phyloP scores from a whole-genome alignment of 2,888 invertebrate species.

The Microctonus aethiopoides region DNA sequence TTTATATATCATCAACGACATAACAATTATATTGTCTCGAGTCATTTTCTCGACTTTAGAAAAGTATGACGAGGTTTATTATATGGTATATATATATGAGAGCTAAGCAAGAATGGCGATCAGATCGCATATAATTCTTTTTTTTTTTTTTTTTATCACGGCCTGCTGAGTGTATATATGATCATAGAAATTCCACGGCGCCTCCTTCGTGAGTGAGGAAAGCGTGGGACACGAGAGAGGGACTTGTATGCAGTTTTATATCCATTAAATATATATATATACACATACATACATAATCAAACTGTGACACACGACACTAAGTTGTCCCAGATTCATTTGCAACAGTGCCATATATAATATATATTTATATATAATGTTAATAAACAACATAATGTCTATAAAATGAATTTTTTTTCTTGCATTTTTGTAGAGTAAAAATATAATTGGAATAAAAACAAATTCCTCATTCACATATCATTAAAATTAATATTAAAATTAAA shows the following conservation, averaged over 20 bases:
- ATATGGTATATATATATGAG: slow-evolving; percentile 18
- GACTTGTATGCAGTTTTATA: slow-evolving; percentile 22
- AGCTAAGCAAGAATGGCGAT: background rate
- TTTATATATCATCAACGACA: background rate
- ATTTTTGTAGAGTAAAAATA: background rate
- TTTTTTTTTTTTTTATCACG: background rate
- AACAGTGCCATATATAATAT: background rate
- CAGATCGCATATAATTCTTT: background rate
- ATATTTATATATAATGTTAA: no score
- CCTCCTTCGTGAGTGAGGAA: slow-evolving; percentile 23
- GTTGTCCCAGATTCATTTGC: background rate
- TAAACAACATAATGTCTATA: background rate
- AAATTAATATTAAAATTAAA: background rate
- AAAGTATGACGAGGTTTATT: background rate
- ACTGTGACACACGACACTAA: background rate
- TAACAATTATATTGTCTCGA: slow-evolving; percentile 8
- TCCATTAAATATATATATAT: slow-evolving; percentile 3
- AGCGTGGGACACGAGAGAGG: slow-evolving; percentile 27
- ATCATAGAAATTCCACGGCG: slow-evolving; percentile 21
- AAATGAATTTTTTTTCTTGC: background rate
- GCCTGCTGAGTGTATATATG: background rate
- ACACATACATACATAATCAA: background rate
- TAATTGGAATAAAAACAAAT: background rate
- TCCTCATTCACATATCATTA: background rate
- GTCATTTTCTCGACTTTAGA: background rate